A percentile compares a stretch with the other conserved stretches of the same genome.
Conservation (phyloP, 2,113 vertebrate genomes). For the Bagarius yarrelli region DNA sequence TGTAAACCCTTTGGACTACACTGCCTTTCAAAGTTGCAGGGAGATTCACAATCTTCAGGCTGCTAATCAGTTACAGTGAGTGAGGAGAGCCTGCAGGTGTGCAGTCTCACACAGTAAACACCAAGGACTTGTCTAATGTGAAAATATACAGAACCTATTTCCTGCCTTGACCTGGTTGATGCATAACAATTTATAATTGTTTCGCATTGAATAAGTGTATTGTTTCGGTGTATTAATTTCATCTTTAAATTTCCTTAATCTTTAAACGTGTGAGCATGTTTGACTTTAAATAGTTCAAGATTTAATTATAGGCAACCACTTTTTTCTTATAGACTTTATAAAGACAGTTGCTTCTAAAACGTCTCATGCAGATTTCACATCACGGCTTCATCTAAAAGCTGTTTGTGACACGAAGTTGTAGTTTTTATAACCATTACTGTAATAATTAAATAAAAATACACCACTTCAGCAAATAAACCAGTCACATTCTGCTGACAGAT, state of each 20-base stretch:
- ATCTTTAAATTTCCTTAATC: no score
- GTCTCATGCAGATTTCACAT: neutral
- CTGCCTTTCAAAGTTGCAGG: neutral
- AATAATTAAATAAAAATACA: neutral
- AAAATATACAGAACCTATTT: neutral
- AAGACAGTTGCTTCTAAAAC: neutral
- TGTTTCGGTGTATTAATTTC: no score
- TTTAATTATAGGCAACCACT: neutral
- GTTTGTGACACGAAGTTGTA: neutral
- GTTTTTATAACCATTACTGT: neutral
- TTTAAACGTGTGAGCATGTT: no score
- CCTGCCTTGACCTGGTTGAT: neutral
- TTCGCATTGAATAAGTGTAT: no score
- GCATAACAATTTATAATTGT: neutral
- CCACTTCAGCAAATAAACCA: neutral
- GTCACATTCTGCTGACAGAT: neutral
- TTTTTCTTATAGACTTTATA: neutral
- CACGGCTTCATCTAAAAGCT: neutral
- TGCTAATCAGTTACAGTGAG: neutral
- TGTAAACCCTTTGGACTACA: neutral
- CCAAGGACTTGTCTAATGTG: neutral
- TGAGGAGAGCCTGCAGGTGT: neutral
- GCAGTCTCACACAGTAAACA: neutral
- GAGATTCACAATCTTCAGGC: neutral
- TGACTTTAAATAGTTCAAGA: no score